phyloP scores from a whole-genome alignment of 2,113 vertebrate genomes.

The Ptilonorhynchus violaceus region DNA sequence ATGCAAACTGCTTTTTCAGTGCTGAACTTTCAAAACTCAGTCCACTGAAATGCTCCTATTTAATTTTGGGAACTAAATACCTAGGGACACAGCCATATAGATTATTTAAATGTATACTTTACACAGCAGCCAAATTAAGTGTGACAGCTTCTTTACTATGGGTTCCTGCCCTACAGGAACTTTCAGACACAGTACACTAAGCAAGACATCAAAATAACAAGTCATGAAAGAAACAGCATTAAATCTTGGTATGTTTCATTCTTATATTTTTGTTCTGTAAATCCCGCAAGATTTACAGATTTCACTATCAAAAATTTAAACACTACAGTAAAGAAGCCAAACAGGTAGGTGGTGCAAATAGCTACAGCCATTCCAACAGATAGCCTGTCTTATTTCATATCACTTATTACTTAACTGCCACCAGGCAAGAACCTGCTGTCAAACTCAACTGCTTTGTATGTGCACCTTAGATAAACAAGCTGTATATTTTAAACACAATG shows the following conservation, averaged over 20 bases:
- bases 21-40: neutral
- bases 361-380: neutral
- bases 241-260: neutral
- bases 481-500: neutral
- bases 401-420: neutral
- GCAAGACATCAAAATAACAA: constrained; percentile 4
- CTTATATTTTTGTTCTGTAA: neutral
- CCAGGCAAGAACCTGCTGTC: neutral
- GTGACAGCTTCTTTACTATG: neutral
- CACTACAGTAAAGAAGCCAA: neutral
- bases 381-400: neutral
- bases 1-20: neutral
- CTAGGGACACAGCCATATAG: neutral
- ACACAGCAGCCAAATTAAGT: neutral
- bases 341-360: neutral
- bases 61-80: neutral
- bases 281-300: neutral
- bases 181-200: constrained; percentile 15
- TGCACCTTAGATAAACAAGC: neutral
- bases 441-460: neutral
- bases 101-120: neutral
- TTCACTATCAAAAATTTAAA: neutral
- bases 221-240: neutral
- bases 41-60: neutral
- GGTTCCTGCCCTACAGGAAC: neutral